A percentile compares a stretch with the other conserved stretches of the same genome.
phyloP scores from a whole-genome alignment of 2,113 vertebrate species.

The Rhodinocichla rosea region DNA sequence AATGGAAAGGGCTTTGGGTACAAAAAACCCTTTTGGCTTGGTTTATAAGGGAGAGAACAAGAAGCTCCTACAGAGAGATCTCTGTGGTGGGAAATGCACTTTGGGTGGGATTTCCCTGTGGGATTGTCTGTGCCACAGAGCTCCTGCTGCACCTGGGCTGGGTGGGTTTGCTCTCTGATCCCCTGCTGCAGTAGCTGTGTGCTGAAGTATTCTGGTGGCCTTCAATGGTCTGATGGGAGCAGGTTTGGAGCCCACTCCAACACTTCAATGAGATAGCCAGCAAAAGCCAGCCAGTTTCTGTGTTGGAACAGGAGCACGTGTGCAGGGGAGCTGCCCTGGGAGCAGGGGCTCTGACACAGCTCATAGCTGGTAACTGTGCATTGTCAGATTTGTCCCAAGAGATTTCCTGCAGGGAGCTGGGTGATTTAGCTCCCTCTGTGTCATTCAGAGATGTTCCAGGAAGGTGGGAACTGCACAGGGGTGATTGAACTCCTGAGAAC shows the following conservation, averaged over 20 bases:
- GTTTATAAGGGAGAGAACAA: not conserved
- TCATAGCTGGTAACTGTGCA: not conserved
- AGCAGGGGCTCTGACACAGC: not conserved
- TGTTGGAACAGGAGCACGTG: not conserved
- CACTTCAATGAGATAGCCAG: not conserved
- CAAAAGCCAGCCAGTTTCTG: not conserved
- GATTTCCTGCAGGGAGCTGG: not conserved
- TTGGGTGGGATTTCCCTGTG: not conserved
- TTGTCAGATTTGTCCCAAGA: not conserved
- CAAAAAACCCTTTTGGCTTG: not conserved
- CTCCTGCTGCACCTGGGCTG: not conserved
- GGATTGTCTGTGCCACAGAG: rapidly evolving
- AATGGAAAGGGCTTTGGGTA: not conserved
- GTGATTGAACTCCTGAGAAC: not conserved
- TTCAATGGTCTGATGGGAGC: not conserved
- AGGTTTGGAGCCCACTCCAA: rapidly evolving
- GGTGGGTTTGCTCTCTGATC: not conserved
- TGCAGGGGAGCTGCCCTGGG: not conserved
- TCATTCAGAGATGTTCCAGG: not conserved
- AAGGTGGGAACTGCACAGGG: not conserved
- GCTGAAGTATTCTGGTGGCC: not conserved
- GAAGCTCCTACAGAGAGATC: rapidly evolving
- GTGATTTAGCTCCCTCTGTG: not conserved
- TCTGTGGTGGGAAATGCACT: rapidly evolving
- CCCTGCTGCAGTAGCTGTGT: not conserved